Base-by-base conservation (phyloP, 2,113 vertebrate species). In the Pachypanchax playfairii region DNA sequence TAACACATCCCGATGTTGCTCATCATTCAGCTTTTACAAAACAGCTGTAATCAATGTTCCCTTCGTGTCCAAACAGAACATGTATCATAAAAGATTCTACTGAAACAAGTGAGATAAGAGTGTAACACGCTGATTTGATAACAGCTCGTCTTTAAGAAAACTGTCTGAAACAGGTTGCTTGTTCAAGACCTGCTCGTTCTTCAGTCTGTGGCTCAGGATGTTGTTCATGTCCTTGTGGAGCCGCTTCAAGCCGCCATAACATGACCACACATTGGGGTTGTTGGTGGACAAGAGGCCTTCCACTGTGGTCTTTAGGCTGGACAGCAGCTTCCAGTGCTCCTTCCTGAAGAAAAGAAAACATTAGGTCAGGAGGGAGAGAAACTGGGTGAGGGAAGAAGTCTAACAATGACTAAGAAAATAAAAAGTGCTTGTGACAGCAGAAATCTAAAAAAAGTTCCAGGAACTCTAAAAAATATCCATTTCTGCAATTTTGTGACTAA, bases 191-290 rank as follows among this genome's bases (percentile, higher is more conserved):
- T 98, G 94, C 82, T 98, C 95, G 0, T 89, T 92, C 82, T 94
- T 94, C 29, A 99, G 94, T 11, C 95, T 93, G 0, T 99, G 95
- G 69, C 95, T 94, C 18, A 99, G 92, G 79, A 99, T 97, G 89
- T 91, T 93, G 87, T 94, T 96, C 96, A 98, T 98, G 88, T 98
- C 96, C 73, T 97, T 95, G 82, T 96, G 96, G 38, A 99, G 93
- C 21, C 96, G 88, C 70, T 98, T 94, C 85, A 99, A 88, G 59
- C 97, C 97, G 0, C 97, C 97, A 76, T 98, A 99, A 55, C 96
- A 95, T 26, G 97, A 97, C 97, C 97, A 99, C 39, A 99, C 96
- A 0, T 98, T 98, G 0, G 96, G 94, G 72, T 94, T 97, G 80
- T 94, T 98, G 55, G 93, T 93, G 49, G 96, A 98, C 64, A 99